Evolutionary conservation across 2,888 invertebrate genomes (phyloP), one percentile per base, ranked within the genome.

Genomic region (Parnassius mnemosyne): DNA sequence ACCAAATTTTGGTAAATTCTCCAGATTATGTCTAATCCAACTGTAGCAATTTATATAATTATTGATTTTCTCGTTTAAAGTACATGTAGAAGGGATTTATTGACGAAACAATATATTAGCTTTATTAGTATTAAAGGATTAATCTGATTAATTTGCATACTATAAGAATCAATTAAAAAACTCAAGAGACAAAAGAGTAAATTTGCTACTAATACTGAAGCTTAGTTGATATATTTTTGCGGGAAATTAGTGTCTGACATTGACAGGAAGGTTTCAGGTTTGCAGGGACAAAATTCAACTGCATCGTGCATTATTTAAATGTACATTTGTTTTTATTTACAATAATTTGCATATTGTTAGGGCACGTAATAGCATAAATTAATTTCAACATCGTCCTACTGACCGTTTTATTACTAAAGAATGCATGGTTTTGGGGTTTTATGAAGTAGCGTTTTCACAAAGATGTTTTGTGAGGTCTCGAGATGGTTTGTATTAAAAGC

Each of bases 241-340:
- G 72, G 68, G 69, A 65, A 67, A 79, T 80, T 80, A 71, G 80
- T 86, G 85, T 83, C 68, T 85, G 89, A 84, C 88, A 89, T 68
- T 86, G 89, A 82, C 83, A 80, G 63, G 62, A 53, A 49, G 47
- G 68, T 83, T 81, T 81, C 77, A 72, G 73, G 76, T 70, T 68
- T 68, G 67, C 67, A 65, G 67, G 65, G 66, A 68, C 66, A 71
- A 71, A 72, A 65, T 64, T 66, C 68, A 72, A 71, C 58, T 61
- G 64, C 53, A 43, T 53, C 61, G 55, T 43, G 55, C 50, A 57
- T 56, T 56, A 47, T 56, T 62, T 50, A 61, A 57, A 53, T 10
- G 59, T 64, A 57, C 67, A 65, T 64, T 57, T 67, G 60, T 60
- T 61, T 59, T 64, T 55, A 56, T 54, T 52, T 56, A 61, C 13